Conservation (phyloP, 2,113 vertebrate species). For the Notothenia rossii region DNA sequence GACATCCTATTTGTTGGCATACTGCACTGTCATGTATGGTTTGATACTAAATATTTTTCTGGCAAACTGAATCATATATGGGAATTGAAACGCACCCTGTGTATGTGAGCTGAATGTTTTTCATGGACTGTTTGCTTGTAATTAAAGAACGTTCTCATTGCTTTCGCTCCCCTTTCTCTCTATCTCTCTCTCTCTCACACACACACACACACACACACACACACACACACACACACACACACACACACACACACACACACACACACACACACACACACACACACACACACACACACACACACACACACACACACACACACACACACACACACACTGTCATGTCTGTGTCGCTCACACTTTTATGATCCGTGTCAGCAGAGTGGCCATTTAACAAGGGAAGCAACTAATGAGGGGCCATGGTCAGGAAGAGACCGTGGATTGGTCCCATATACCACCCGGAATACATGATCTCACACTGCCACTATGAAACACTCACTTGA, state of each 20-base stretch:
- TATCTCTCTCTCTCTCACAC: background rate
- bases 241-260: background rate
- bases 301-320: slow-evolving; percentile 6
- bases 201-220: background rate
- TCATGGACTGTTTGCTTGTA: slow-evolving; percentile 61
- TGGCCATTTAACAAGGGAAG: slow-evolving; percentile 55
- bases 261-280: background rate
- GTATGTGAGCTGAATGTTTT: slow-evolving; percentile 63
- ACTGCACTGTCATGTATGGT: background rate
- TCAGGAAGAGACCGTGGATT: slow-evolving; percentile 36
- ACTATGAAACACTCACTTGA: slow-evolving; percentile 7
- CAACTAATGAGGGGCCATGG: slow-evolving; percentile 68
- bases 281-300: background rate
- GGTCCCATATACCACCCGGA: slow-evolving; percentile 36
- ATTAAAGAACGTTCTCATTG: slow-evolving; percentile 44
- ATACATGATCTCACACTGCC: slow-evolving; percentile 42
- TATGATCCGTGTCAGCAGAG: slow-evolving; percentile 34
- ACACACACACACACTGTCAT: background rate
- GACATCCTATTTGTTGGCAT: background rate
- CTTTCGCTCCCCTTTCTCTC: background rate
- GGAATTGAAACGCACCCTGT: background rate
- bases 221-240: background rate
- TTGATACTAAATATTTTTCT: background rate
- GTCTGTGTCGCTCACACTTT: slow-evolving; percentile 22
- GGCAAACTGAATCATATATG: background rate